A percentile compares a stretch with the other conserved stretches of the same genome.
phyloP scores from a whole-genome alignment of 2,888 invertebrate species.

The Polietes domitor region DNA sequence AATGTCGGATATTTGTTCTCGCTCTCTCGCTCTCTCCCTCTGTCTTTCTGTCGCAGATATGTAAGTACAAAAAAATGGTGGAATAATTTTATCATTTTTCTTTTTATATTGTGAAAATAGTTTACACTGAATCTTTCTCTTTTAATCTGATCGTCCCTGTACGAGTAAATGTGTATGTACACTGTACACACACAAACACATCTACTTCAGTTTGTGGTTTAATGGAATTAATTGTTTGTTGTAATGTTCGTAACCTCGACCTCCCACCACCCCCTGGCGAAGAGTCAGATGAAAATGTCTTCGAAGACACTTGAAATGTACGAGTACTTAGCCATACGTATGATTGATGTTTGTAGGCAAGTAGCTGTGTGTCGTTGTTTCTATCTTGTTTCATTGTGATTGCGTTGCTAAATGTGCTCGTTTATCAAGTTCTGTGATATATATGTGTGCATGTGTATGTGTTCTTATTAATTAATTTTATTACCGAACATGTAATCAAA shows the following conservation, averaged over 20 bases:
- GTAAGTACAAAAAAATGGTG: neutral
- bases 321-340: neutral
- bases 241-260: neutral
- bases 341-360: conserved; percentile 7
- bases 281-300: neutral
- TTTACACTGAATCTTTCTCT: neutral
- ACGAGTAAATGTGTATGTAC: neutral
- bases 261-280: too few relatives aligned
- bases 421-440: neutral
- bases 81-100: conserved; percentile 40
- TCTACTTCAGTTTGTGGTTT: conserved; percentile 21
- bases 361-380: neutral
- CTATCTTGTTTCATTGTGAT: neutral
- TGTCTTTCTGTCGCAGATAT: neutral
- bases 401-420: neutral
- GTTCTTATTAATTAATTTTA: conserved; percentile 13
- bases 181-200: neutral
- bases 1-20: conserved; percentile 4
- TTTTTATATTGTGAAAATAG: conserved; percentile 22
- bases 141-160: neutral
- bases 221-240: conserved; percentile 21
- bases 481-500: conserved; percentile 13
- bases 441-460: neutral
- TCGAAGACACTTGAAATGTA: neutral
- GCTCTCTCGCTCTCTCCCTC: conserved; percentile 7